A percentile compares a stretch with the other conserved stretches of the same genome.
These are phyloP conservation scores for Branchinecta lynchi DNA, from an alignment of 1,140 invertebrate species.

Conservation along the genomic window DNA sequence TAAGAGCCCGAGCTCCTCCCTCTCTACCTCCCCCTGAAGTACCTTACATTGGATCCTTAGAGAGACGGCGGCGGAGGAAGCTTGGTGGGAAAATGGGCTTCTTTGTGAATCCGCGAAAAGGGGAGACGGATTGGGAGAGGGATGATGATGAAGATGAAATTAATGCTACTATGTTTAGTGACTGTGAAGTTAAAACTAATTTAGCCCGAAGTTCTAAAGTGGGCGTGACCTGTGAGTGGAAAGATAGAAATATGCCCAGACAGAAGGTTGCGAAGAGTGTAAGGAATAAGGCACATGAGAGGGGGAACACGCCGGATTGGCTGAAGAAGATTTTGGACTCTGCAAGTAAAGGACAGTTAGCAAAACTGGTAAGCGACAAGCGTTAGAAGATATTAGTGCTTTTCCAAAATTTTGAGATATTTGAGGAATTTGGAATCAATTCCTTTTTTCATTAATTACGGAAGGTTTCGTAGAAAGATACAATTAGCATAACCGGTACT, in stretches of 20 bases:
- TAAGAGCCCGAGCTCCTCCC: constrained; percentile 5
- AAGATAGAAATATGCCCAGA: background rate
- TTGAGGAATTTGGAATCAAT: background rate
- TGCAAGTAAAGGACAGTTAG: constrained; percentile 29
- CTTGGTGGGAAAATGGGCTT: constrained; percentile 11
- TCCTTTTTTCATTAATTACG: too few species aligned
- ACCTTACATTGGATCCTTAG: constrained; percentile 19
- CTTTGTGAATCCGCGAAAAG: constrained; percentile 15
- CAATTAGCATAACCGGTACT: too few species aligned
- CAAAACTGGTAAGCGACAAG: constrained; percentile 29
- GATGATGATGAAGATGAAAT: constrained; percentile 20
- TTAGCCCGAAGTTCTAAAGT: background rate
- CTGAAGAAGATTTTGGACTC: constrained; percentile 32
- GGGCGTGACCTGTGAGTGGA: background rate
- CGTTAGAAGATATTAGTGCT: background rate
- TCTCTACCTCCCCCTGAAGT: constrained; percentile 14
- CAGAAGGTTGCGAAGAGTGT: constrained; percentile 1
- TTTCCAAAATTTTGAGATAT: constrained; percentile 1
- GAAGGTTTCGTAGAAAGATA: too few species aligned
- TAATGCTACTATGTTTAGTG: background rate
- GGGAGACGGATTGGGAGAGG: constrained; percentile 21
- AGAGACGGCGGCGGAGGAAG: constrained; percentile 16
- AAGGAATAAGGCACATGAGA: constrained; percentile 20
- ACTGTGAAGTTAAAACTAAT: background rate
- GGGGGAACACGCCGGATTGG: constrained; percentile 33